A percentile compares a stretch with the other conserved stretches of the same genome.
Evolutionary conservation across 2,888 invertebrate species (phyloP).

Genomic region (Panzeria rudis): DNA sequence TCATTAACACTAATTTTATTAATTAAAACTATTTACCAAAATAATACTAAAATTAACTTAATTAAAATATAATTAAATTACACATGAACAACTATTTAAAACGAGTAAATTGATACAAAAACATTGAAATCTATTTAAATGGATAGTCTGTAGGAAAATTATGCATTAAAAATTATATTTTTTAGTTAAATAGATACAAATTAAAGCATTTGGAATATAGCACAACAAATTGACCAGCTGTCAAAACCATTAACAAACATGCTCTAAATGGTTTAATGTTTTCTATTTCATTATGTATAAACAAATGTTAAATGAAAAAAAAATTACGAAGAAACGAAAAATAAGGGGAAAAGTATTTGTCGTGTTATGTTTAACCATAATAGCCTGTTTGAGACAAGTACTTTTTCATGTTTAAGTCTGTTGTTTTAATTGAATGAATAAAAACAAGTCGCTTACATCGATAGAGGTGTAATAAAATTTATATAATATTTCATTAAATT

Average conservation of each 20-base stretch:
- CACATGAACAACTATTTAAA: neutral
- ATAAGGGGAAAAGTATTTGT: neutral
- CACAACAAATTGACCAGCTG: slow-evolving; percentile 24
- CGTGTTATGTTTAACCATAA: too few species aligned
- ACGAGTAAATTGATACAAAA: neutral
- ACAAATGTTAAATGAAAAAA: neutral
- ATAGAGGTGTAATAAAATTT: neutral
- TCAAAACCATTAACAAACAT: slow-evolving; percentile 40
- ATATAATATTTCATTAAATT: neutral
- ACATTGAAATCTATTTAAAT: neutral
- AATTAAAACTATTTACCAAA: neutral
- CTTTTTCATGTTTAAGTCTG: slow-evolving; percentile 24
- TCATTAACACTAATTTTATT: neutral
- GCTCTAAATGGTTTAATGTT: slow-evolving; percentile 13
- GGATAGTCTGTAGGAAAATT: neutral
- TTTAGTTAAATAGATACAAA: slow-evolving; percentile 16
- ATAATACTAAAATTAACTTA: neutral
- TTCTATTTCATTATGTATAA: neutral
- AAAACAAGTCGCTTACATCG: neutral
- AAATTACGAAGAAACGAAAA: neutral
- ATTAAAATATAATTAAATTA: neutral
- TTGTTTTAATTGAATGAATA: slow-evolving; percentile 9
- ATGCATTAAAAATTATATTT: neutral
- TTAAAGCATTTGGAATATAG: slow-evolving; percentile 25
- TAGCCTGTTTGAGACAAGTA: slow-evolving; percentile 26